A percentile compares a stretch with the other conserved stretches of the same genome.
Conservation (phyloP, 2,113 vertebrate species). For the Acanthisitta chloris region DNA sequence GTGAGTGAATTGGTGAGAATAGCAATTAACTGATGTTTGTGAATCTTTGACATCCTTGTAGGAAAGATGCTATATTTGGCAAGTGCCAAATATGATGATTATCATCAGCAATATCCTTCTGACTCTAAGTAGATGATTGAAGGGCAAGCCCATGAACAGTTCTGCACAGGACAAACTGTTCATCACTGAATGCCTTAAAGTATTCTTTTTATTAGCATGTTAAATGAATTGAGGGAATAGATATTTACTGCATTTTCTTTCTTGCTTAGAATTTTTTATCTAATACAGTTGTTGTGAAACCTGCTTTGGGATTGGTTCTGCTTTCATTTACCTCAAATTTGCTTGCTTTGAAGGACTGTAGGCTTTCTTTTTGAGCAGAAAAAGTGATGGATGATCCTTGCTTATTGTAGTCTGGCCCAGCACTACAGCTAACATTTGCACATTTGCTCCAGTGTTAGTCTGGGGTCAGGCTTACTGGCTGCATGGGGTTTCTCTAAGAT, state of each 20-base stretch:
- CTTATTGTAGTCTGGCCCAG: fast-evolving
- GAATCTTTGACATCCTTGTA: neutral
- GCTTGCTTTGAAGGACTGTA: neutral
- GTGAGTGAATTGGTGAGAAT: neutral
- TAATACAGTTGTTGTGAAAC: neutral
- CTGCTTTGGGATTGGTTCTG: neutral
- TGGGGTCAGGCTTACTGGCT: neutral
- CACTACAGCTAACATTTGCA: neutral
- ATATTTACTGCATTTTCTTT: neutral
- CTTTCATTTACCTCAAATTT: neutral
- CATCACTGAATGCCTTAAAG: neutral
- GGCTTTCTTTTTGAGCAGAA: neutral
- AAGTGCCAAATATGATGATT: neutral
- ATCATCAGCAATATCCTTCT: conserved; percentile 21
- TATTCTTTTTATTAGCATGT: neutral
- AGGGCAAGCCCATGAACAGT: conserved; percentile 3
- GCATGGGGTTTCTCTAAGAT: neutral
- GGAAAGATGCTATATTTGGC: neutral
- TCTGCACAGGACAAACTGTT: neutral
- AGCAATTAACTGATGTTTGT: neutral
- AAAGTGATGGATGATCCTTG: neutral
- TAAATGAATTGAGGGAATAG: neutral
- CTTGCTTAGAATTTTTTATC: neutral
- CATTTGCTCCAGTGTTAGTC: neutral
- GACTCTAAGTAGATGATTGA: conserved; percentile 32